phyloP scores from a whole-genome alignment of 2,113 vertebrate genomes.

The Dromas ardeola region DNA sequence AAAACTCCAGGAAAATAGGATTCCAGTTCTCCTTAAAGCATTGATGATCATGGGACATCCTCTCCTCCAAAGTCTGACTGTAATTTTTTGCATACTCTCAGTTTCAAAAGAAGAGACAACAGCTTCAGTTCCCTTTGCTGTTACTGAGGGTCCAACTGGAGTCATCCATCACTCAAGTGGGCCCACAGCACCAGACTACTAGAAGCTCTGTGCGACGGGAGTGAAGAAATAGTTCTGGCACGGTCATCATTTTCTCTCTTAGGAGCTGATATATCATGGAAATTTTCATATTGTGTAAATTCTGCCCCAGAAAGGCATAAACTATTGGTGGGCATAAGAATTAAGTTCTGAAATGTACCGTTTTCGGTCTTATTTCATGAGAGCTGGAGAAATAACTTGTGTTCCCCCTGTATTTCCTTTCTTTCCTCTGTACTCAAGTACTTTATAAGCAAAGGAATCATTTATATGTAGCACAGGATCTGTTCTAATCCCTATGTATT shows the following conservation, averaged over 20 bases:
- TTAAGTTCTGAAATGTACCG: slow-evolving; percentile 14
- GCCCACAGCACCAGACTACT: neutral
- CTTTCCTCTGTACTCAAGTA: neutral
- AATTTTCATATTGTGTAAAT: slow-evolving; percentile 39
- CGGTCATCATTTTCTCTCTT: neutral
- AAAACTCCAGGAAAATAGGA: neutral
- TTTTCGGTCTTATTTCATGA: slow-evolving; percentile 27
- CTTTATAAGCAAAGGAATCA: slow-evolving; percentile 15
- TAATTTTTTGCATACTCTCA: neutral
- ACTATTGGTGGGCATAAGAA: neutral
- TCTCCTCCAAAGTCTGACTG: neutral
- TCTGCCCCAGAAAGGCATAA: slow-evolving; percentile 21
- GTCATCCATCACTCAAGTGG: neutral
- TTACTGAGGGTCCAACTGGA: neutral
- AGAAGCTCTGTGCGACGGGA: neutral
- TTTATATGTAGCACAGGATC: slow-evolving; percentile 40
- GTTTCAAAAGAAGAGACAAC: neutral
- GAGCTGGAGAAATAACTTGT: slow-evolving; percentile 16
- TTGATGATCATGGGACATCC: neutral
- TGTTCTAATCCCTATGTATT: slow-evolving; percentile 60
- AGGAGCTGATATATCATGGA: neutral
- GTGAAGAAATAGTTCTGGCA: neutral
- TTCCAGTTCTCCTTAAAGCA: neutral
- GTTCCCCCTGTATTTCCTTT: neutral
- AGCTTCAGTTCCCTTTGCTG: neutral